These are phyloP conservation scores for Trogon melanurus DNA, from an alignment of 2,113 vertebrate species.

Conservation along the genomic window DNA sequence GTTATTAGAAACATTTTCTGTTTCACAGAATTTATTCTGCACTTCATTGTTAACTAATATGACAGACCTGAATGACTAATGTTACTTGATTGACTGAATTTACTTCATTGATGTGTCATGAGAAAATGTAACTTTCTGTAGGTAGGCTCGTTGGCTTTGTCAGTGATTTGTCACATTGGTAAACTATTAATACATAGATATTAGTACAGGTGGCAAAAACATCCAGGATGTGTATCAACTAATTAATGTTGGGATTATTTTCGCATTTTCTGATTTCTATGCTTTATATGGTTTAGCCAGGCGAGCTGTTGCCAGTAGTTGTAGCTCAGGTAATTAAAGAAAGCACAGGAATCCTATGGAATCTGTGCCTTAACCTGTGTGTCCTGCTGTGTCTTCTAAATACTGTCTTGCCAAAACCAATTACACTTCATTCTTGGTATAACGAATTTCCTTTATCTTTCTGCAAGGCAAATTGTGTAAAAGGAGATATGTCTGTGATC, in stretches of 20 bases:
- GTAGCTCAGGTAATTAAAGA: not conserved
- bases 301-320: not conserved
- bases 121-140: not conserved
- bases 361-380: not conserved
- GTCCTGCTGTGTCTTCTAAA: not conserved
- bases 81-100: not conserved
- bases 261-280: not conserved
- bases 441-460: not conserved
- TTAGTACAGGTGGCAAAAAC: not conserved
- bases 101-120: not conserved
- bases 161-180: not conserved
- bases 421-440: not conserved
- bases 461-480: not conserved
- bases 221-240: not conserved
- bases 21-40: not conserved
- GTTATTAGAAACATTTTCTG: not conserved
- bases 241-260: not conserved
- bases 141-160: not conserved
- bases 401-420: not conserved
- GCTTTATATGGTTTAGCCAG: not conserved
- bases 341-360: not conserved
- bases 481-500: rapidly evolving
- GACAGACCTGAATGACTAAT: not conserved
- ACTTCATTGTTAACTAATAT: not conserved
- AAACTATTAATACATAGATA: not conserved